Evolutionary conservation across 2,888 invertebrate species (phyloP).

Genomic region (Macrosoma leucophasiata): DNA sequence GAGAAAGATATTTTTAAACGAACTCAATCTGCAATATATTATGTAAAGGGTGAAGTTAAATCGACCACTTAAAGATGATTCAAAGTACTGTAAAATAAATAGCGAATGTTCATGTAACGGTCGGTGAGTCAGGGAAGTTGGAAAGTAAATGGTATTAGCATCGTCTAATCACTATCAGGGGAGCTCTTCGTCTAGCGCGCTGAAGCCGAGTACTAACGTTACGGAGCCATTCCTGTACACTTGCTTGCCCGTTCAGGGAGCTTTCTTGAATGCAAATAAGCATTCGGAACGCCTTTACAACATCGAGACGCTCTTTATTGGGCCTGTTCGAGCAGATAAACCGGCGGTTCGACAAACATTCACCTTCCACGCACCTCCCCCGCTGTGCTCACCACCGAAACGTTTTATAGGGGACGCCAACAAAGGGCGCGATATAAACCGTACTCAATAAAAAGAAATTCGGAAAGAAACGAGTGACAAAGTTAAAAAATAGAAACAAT

Average conservation of each 20-base stretch:
- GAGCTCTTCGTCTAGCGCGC: conserved; percentile 54
- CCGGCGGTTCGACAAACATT: conserved; percentile 50
- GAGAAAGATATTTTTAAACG: too few species aligned
- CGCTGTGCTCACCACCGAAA: conserved; percentile 24
- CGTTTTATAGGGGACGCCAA: conserved; percentile 12
- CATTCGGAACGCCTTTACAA: conserved; percentile 69
- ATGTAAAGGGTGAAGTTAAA: conserved; percentile 32
- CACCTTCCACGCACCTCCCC: conserved; percentile 34
- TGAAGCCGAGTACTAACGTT: conserved; percentile 42
- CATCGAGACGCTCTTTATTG: conserved; percentile 67
- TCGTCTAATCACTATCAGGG: conserved; percentile 71
- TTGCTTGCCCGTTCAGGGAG: conserved; percentile 60
- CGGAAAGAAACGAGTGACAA: conserved; percentile 12
- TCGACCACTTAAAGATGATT: conserved; percentile 51
- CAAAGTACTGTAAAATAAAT: conserved; percentile 63
- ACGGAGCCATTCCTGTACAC: conserved; percentile 56
- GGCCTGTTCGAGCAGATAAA: conserved; percentile 57
- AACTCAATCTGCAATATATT: too few species aligned
- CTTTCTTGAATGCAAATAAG: conserved; percentile 73
- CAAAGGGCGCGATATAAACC: conserved; percentile 26
- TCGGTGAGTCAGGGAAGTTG: conserved; percentile 66
- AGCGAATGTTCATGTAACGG: conserved; percentile 61
- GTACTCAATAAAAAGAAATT: conserved; percentile 13
- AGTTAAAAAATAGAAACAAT: conserved; percentile 45
- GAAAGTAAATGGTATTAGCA: conserved; percentile 74